A percentile compares a stretch with the other conserved stretches of the same genome.
phyloP scores from a whole-genome alignment of 2,797 vertebrate genomes.

The Acanthiza pusilla region DNA sequence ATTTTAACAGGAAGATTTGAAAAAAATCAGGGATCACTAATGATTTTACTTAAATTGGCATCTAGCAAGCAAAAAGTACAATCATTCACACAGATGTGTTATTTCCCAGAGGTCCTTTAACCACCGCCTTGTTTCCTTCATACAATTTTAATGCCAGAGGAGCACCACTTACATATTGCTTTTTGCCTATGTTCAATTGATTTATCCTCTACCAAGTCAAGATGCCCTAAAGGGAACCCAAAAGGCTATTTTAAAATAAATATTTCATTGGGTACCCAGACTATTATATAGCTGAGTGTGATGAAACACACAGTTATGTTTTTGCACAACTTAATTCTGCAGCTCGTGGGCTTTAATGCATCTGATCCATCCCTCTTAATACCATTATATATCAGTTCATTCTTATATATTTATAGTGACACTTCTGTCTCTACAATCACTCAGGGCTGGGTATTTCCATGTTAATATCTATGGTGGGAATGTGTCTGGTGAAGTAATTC shows the following conservation, averaged over 20 bases:
- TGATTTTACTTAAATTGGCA: neutral
- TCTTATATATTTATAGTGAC: neutral
- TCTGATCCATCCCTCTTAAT: neutral
- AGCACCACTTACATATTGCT: neutral
- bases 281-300: neutral
- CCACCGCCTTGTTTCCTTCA: neutral
- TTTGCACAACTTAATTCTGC: neutral
- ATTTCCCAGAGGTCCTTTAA: neutral
- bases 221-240: neutral
- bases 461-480: neutral
- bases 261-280: neutral
- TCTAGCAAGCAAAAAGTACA: neutral
- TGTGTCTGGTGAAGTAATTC: neutral
- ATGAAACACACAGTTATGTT: neutral
- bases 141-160: neutral
- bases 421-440: neutral
- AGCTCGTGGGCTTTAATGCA: neutral
- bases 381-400: neutral
- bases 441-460: neutral
- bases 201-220: neutral
- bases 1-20: neutral
- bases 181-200: neutral
- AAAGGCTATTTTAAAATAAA: neutral
- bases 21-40: neutral
- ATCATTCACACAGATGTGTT: neutral